Conservation (phyloP, 2,797 vertebrate species). For the Clarias pachynema region DNA sequence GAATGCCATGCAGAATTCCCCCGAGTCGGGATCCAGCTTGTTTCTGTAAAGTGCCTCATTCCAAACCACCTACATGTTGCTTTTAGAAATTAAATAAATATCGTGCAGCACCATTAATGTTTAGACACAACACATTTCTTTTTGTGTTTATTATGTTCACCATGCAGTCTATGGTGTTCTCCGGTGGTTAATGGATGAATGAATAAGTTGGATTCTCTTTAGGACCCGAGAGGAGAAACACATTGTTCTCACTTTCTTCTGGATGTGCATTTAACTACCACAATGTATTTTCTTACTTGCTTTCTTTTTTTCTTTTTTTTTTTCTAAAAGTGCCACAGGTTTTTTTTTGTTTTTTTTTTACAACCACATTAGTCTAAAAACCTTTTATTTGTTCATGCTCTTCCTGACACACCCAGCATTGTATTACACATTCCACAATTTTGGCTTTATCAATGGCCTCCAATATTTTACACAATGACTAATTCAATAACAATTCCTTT, state of each 20-base stretch:
- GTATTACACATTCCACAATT: background rate
- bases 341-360: background rate
- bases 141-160: background rate
- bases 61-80: constrained; percentile 28
- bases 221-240: background rate
- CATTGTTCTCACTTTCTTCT: background rate
- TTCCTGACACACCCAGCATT: constrained; percentile 12
- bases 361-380: background rate
- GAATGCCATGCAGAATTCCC: constrained; percentile 55
- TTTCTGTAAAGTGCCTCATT: constrained; percentile 33
- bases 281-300: background rate
- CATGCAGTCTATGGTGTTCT: background rate
- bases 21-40: constrained; percentile 32
- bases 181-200: background rate
- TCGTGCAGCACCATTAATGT: background rate
- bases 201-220: background rate
- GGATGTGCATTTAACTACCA: background rate
- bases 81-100: constrained; percentile 14
- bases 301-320: background rate
- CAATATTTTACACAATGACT: constrained; percentile 2
- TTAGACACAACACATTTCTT: constrained; percentile 1
- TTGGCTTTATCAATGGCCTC: background rate
- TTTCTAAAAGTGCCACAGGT: background rate
- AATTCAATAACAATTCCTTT: background rate
- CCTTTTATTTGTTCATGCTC: background rate